Percentiles rank a stretch among this genome's conserved stretches.
Conservation (phyloP, 2,113 vertebrate species). For the Pangasianodon hypophthalmus region DNA sequence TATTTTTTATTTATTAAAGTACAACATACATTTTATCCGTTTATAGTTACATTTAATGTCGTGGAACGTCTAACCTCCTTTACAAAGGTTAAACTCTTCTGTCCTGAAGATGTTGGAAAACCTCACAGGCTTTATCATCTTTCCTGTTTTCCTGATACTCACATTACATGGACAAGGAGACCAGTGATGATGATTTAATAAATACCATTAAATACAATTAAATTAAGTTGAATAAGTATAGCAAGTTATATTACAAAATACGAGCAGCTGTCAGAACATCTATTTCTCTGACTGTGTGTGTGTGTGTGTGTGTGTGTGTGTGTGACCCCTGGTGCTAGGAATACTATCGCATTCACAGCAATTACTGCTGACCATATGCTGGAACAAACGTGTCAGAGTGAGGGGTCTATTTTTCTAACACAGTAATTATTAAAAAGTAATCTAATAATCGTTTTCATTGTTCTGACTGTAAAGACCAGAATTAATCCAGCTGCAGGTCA, state of each 20-base stretch:
- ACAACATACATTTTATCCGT: too few species aligned
- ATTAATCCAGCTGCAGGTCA: constrained; percentile 18
- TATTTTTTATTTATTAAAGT: too few species aligned
- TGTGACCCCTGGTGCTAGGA: neutral
- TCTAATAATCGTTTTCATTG: constrained; percentile 18
- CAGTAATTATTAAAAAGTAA: neutral
- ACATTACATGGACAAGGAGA: too few species aligned
- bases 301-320: neutral
- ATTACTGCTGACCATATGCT: neutral
- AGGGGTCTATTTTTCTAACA: neutral
- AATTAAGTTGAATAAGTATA: neutral
- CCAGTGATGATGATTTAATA: too few species aligned
- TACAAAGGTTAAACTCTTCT: too few species aligned
- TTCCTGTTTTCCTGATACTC: too few species aligned
- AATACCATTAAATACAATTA: neutral
- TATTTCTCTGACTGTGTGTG: neutral
- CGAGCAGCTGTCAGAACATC: too few species aligned
- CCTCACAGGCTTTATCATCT: too few species aligned
- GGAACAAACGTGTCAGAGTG: neutral
- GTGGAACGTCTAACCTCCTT: too few species aligned
- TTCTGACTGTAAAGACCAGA: neutral
- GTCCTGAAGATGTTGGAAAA: too few species aligned
- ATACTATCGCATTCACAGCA: neutral
- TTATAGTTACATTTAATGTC: too few species aligned
- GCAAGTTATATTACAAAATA: too few species aligned